Conservation (phyloP, 2,113 vertebrate genomes). For the Zosterops hypoxanthus region DNA sequence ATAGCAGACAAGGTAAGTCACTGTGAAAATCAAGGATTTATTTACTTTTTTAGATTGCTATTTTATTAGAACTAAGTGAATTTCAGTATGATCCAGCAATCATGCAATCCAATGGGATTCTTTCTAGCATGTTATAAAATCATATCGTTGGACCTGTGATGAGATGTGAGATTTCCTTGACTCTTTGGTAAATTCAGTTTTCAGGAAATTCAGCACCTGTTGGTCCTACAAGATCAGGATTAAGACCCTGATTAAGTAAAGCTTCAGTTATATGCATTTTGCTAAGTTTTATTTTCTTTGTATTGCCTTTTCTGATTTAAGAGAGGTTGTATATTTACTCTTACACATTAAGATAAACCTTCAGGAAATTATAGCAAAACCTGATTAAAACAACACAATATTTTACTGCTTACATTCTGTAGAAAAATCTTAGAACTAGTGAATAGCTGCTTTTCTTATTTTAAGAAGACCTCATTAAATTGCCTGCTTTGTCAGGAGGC, state of each 20-base stretch:
- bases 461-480: neutral
- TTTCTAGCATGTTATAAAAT: neutral
- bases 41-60: neutral
- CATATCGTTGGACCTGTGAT: neutral
- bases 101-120: neutral
- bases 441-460: neutral
- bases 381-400: neutral
- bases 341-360: neutral
- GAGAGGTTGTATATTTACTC: neutral
- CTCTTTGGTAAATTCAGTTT: neutral
- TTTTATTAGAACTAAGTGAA: neutral
- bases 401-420: neutral
- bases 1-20: slow-evolving; percentile 75
- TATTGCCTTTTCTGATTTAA: neutral
- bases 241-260: neutral
- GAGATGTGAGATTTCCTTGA: neutral
- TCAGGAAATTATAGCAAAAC: neutral
- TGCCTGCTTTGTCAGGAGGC: neutral
- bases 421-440: neutral
- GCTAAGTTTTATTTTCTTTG: neutral
- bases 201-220: neutral
- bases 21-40: neutral
- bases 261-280: neutral
- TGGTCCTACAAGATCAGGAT: neutral
- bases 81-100: neutral